Percentiles rank a stretch among this genome's conserved stretches.
Evolutionary conservation across 2,797 vertebrate genomes (phyloP).

Genomic region (Orientallactaga sibirica): DNA sequence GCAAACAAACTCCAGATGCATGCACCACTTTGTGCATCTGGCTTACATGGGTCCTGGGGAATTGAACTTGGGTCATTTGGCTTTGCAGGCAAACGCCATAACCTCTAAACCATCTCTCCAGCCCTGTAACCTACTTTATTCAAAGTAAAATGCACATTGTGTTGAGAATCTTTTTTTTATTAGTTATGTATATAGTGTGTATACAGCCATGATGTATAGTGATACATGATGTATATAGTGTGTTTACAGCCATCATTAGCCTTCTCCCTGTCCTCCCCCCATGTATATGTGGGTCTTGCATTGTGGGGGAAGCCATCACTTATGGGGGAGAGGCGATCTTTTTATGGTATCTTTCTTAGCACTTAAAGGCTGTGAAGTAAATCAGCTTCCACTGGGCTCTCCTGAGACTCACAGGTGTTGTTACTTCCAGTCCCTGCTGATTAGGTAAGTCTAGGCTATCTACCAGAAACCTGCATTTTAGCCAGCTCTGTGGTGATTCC

Average conservation of each 20-base stretch:
- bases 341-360: not conserved
- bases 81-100: no score
- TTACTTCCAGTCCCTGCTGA: not conserved
- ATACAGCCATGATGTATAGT: not conserved
- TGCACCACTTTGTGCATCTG: no score
- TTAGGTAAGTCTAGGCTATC: not conserved
- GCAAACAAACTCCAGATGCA: no score
- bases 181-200: no score
- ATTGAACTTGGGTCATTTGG: no score
- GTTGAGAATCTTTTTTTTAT: not conserved
- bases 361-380: slow-evolving; percentile 24
- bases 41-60: no score
- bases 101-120: no score
- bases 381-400: not conserved
- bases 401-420: not conserved
- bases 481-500: not conserved
- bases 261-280: no score
- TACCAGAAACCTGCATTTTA: slow-evolving; percentile 3
- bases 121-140: not conserved
- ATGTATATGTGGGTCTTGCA: no score
- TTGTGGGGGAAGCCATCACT: no score
- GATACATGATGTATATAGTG: not conserved
- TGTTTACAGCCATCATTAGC: no score
- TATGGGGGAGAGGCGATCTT: not conserved
- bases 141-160: slow-evolving; percentile 41